A percentile compares a stretch with the other conserved stretches of the same genome.
Evolutionary conservation across 2,113 vertebrate species (phyloP).

Genomic region (Tupaia tana): DNA sequence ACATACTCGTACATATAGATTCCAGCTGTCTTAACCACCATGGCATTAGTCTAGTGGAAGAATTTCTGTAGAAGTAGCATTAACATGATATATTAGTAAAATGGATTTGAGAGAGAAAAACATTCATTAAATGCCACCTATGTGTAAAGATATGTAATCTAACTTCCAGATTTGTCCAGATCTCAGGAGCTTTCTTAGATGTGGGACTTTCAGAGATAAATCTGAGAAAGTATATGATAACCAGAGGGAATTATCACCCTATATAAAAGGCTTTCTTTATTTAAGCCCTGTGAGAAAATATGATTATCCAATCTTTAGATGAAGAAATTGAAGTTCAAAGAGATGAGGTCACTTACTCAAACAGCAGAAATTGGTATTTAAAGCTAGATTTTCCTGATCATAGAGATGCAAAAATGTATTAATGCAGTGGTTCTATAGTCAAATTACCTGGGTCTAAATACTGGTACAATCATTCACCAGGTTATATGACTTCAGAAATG

Average conservation of each 20-base stretch:
- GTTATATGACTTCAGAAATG: neutral
- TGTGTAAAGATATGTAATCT: fast-evolving
- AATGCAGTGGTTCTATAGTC: neutral
- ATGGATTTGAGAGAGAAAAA: neutral
- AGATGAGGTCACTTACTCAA: neutral
- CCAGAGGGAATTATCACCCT: neutral
- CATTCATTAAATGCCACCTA: neutral
- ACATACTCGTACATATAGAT: too few species aligned
- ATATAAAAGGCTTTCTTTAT: neutral
- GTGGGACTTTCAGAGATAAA: neutral
- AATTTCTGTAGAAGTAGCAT: neutral
- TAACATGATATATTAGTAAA: neutral
- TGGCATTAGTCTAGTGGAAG: neutral
- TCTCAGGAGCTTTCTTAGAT: fast-evolving
- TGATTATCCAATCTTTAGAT: neutral
- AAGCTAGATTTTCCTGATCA: neutral
- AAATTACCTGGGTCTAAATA: neutral
- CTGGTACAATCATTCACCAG: neutral
- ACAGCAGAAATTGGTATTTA: neutral
- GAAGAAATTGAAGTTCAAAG: neutral
- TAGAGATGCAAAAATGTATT: neutral
- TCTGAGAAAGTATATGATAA: neutral
- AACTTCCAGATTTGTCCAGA: neutral
- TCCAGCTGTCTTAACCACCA: too few species aligned
- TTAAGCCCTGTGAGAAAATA: neutral